Percentiles rank a stretch among this genome's conserved stretches.
Conservation (phyloP, 2,113 vertebrate species). For the Silurus asotus region DNA sequence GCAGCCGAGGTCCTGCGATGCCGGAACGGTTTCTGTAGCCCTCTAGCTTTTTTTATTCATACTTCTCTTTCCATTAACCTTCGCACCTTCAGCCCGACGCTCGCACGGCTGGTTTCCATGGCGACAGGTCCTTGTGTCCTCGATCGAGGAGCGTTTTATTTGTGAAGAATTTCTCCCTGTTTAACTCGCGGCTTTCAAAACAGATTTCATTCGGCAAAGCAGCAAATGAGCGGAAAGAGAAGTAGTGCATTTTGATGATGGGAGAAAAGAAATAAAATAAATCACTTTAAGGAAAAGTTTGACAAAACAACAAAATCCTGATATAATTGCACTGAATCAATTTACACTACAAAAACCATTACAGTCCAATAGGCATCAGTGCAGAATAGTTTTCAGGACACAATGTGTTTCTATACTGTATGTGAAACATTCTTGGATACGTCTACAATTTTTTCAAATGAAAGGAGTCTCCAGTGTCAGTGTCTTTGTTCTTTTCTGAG, state of each 20-base stretch:
- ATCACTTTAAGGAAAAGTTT: not conserved
- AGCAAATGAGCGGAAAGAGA: not conserved
- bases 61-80: not conserved
- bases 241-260: too few species aligned
- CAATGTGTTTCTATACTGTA: too few species aligned
- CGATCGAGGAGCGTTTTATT: not conserved
- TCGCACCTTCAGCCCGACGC: not conserved
- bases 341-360: too few species aligned
- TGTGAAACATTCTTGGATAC: too few species aligned
- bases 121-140: not conserved
- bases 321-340: too few species aligned
- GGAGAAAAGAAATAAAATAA: not conserved
- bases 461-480: too few species aligned
- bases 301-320: too few species aligned
- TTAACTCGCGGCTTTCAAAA: not conserved
- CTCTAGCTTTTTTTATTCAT: not conserved
- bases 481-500: not conserved
- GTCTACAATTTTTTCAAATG: too few species aligned
- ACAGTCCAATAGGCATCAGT: too few species aligned
- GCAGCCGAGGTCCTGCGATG: not conserved
- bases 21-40: too few species aligned
- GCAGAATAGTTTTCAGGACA: too few species aligned
- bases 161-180: constrained; percentile 10
- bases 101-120: not conserved
- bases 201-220: not conserved